Percentiles rank a stretch among this genome's conserved stretches.
These are phyloP conservation scores for Drosophila subpulchrella DNA, from an alignment of 1,140 invertebrate species.

Conservation along the genomic window DNA sequence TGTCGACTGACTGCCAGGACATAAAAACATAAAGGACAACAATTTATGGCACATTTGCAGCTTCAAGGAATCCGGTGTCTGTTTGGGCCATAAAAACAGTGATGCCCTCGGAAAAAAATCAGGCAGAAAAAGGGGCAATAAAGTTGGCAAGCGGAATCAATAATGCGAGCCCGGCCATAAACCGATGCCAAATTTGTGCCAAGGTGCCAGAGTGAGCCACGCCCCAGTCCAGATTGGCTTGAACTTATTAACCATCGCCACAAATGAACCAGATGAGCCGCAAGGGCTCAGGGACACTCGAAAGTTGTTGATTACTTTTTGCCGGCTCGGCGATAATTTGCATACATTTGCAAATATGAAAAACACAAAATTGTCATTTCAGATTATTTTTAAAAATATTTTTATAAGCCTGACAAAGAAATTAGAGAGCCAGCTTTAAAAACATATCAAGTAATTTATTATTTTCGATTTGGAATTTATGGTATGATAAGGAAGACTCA, in stretches of 20 bases:
- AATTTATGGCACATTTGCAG: slow-evolving; percentile 80
- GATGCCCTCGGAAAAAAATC: slow-evolving; percentile 11
- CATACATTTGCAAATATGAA: slow-evolving; percentile 61
- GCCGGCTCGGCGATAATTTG: slow-evolving; percentile 30
- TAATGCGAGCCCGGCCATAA: slow-evolving; percentile 51
- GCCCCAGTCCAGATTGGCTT: slow-evolving; percentile 52
- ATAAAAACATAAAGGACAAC: slow-evolving; percentile 74
- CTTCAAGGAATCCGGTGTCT: slow-evolving; percentile 57
- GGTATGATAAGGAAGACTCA: too few relatives aligned
- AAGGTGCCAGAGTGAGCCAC: slow-evolving; percentile 33
- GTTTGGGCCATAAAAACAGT: slow-evolving; percentile 66
- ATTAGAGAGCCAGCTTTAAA: too few relatives aligned
- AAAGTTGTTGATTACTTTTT: slow-evolving; percentile 62
- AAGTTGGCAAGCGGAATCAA: slow-evolving; percentile 43
- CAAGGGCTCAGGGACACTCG: slow-evolving; percentile 11
- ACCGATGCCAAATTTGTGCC: slow-evolving; percentile 57
- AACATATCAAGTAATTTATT: too few relatives aligned
- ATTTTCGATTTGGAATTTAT: too few relatives aligned
- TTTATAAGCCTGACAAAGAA: neutral
- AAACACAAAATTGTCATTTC: neutral
- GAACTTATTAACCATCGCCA: slow-evolving; percentile 50
- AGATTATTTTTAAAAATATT: neutral
- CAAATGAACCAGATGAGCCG: neutral
- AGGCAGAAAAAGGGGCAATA: slow-evolving; percentile 24
- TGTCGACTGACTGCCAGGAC: slow-evolving; percentile 42